phyloP scores from a whole-genome alignment of 2,113 vertebrate species.

The cattle (Bos taurus) region ARS-UCD2.0 NC_037349.1:4697501-4698000 shows the following conservation, averaged over 20 bases:
- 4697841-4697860: not conserved
- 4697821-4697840: not conserved
- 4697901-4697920: not conserved
- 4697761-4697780: not conserved
- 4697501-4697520: too few species aligned
- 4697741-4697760: not conserved
- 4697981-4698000: conserved; percentile 2
- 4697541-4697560: too few species aligned
- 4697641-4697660: not conserved
- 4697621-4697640: not conserved
- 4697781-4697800: not conserved
- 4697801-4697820: not conserved
- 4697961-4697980: not conserved
- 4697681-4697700: not conserved
- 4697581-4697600: too few species aligned
- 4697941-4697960: not conserved
- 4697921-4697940: not conserved
- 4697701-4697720: not conserved
- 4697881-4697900: not conserved
- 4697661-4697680: not conserved
- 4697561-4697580: too few species aligned
- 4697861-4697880: not conserved
- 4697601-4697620: not conserved
- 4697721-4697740: not conserved
- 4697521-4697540: too few species aligned